Conservation (phyloP, 2,113 vertebrate genomes). For the Megaceryle torquata region DNA sequence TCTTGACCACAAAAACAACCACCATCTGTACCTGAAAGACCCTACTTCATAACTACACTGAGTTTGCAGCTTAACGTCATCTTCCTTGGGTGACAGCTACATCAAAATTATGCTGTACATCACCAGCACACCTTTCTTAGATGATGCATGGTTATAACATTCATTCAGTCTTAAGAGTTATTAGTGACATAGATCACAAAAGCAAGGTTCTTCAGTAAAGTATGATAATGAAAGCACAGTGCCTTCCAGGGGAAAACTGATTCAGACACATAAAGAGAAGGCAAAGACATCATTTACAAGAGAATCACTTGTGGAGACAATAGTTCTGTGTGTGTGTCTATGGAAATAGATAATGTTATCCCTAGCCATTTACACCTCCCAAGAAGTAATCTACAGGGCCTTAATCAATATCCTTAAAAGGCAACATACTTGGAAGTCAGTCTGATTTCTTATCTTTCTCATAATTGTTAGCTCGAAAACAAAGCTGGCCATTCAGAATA, state of each 20-base stretch:
- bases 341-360: background rate
- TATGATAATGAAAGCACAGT: background rate
- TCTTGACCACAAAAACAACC: background rate
- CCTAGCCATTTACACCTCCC: background rate
- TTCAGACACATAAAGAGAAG: background rate
- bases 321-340: background rate
- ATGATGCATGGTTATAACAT: background rate
- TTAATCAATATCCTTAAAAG: conserved; percentile 17
- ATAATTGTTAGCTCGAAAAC: background rate
- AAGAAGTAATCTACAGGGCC: background rate
- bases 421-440: background rate
- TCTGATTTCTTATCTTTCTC: background rate
- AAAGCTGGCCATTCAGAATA: background rate
- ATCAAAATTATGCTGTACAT: background rate
- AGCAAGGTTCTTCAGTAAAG: background rate
- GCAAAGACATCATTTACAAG: background rate
- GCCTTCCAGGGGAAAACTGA: background rate
- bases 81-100: background rate
- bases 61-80: background rate
- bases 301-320: background rate
- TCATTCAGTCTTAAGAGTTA: background rate
- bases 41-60: background rate
- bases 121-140: background rate
- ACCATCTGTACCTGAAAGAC: background rate
- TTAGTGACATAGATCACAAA: background rate